Evolutionary conservation across 2,797 vertebrate genomes (phyloP).

Genomic region (Garrulus glandarius): DNA sequence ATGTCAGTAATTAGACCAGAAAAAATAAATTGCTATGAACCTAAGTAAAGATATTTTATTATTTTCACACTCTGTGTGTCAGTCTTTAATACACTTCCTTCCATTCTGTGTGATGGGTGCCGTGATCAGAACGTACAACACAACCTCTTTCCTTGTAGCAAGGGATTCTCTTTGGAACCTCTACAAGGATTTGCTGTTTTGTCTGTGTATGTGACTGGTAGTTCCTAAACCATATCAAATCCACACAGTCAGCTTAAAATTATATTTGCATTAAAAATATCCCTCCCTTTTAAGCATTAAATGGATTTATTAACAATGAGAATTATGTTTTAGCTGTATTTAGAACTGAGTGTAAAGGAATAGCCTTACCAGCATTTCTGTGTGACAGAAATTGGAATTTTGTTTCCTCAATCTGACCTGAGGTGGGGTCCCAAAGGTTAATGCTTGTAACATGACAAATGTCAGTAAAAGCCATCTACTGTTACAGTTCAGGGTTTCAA

Average conservation of each 20-base stretch:
- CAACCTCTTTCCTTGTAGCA: not conserved
- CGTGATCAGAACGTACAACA: not conserved
- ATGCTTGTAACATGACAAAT: not conserved
- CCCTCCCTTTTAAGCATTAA: not conserved
- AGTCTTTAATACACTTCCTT: not conserved
- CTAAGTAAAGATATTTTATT: not conserved
- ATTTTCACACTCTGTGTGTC: not conserved
- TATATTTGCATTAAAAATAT: not conserved
- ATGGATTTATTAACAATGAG: not conserved
- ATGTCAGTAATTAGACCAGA: not conserved
- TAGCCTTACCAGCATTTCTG: not conserved
- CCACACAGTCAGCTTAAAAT: not conserved
- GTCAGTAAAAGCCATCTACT: not conserved
- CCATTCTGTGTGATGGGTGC: not conserved
- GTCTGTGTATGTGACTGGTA: not conserved
- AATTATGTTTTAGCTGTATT: not conserved
- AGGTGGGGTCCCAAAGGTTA: not conserved
- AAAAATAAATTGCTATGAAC: not conserved
- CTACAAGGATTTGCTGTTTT: not conserved
- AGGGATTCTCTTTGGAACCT: not conserved
- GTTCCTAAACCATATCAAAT: not conserved
- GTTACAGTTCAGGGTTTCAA: not conserved
- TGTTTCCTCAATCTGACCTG: not conserved
- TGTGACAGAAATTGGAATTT: not conserved
- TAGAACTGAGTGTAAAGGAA: not conserved